These are phyloP conservation scores for Gephyroberyx darwinii DNA, from an alignment of 2,797 vertebrate genomes.

Conservation along the genomic window DNA sequence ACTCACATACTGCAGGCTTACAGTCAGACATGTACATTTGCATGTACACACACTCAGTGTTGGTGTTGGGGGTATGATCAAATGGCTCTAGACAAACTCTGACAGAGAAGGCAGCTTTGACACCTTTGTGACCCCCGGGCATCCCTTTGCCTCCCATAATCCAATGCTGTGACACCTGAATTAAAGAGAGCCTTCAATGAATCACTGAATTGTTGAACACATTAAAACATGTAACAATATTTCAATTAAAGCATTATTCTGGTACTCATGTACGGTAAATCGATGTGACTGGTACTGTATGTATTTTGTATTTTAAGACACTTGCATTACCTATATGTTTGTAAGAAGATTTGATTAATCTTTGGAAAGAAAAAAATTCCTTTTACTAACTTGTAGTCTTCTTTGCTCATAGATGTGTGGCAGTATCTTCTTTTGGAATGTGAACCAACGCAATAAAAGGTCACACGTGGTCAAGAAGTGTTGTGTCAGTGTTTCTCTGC, in stretches of 20 bases:
- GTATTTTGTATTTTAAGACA: conserved; percentile 66
- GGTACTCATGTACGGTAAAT: conserved; percentile 54
- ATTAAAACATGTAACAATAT: conserved; percentile 34
- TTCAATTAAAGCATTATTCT: conserved; percentile 44
- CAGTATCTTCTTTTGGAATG: conserved; percentile 77
- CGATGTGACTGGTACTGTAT: conserved; percentile 61
- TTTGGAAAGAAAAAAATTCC: conserved; percentile 66
- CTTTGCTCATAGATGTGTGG: conserved; percentile 80
- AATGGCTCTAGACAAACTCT: conserved; percentile 63
- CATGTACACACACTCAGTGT: conserved; percentile 35
- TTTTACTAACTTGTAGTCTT: conserved; percentile 84
- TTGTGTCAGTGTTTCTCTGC: conserved; percentile 63
- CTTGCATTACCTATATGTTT: conserved; percentile 73
- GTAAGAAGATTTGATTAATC: conserved; percentile 76
- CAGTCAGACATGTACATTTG: conserved; percentile 17
- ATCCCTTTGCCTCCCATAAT: conserved; percentile 51
- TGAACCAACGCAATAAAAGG: conserved; percentile 79
- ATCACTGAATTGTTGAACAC: conserved; percentile 32
- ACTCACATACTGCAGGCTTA: conserved; percentile 18
- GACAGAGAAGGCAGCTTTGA: conserved; percentile 67
- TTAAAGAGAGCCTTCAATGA: conserved; percentile 37
- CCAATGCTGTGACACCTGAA: conserved; percentile 51
- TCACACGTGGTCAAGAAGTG: conserved; percentile 76
- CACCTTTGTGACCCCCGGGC: conserved; percentile 64
- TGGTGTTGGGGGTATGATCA: conserved; percentile 67